Conservation (phyloP, 1,140 invertebrate species). For the Cyrtorhinus lividipennis region DNA sequence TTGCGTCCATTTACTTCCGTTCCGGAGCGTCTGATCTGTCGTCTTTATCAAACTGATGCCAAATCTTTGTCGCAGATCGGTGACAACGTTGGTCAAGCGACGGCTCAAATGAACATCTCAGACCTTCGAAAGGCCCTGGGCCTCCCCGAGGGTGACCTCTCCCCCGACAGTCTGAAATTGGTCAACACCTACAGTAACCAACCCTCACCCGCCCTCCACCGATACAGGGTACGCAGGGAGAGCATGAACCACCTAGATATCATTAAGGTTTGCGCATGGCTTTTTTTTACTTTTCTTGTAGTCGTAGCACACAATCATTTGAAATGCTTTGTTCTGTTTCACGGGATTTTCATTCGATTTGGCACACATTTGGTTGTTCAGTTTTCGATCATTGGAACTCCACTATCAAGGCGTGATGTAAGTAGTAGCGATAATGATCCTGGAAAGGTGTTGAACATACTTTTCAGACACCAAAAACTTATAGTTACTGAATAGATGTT, state of each 20-base stretch:
- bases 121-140: conserved; percentile 76
- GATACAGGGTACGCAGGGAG: conserved; percentile 60
- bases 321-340: too few relatives aligned
- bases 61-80: conserved; percentile 55
- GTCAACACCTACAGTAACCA: conserved; percentile 24
- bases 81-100: conserved; percentile 78
- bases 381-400: too few relatives aligned
- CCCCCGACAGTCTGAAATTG: conserved; percentile 28
- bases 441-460: too few relatives aligned
- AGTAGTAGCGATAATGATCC: too few relatives aligned
- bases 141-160: conserved; percentile 37
- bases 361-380: too few relatives aligned
- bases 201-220: conserved; percentile 29
- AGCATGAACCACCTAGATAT: conserved; percentile 95
- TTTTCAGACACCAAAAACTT: too few relatives aligned
- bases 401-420: too few relatives aligned
- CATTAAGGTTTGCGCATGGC: conserved; percentile 50
- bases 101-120: conserved; percentile 81
- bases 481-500: too few relatives aligned
- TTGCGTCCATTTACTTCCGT: too few relatives aligned
- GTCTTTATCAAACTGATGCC: too few relatives aligned
- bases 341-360: conserved; percentile 2
- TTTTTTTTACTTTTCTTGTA: conserved; percentile 10
- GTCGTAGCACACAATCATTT: too few relatives aligned
- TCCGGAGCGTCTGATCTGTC: too few relatives aligned